Evolutionary conservation across 2,797 vertebrate species (phyloP), one percentile per base, ranked within the genome.

Genomic region (Brachyrhaphis roseni): DNA sequence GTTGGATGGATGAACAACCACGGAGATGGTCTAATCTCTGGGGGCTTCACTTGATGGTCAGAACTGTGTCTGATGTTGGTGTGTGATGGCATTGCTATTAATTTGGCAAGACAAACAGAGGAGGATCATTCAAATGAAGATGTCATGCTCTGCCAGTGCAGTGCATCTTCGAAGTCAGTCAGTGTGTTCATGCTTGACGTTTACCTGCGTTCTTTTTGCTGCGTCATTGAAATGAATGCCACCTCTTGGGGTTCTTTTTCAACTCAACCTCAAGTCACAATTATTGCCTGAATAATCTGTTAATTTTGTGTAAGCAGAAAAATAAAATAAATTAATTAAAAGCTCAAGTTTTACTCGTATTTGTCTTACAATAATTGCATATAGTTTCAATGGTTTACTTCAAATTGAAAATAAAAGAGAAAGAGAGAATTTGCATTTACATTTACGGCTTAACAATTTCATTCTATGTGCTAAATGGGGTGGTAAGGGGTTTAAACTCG

Each of bases 1-100:
- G 85, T 86, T 93, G 92, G 78, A 75, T 49, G 75, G 79, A 83
- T 55, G 18, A 70, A 57, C 68, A 74, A 75, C 46, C 55, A 20
- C 75, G 45, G 74, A 55, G 81, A 80, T 49, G 18, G 80, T 88
- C 91, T 66, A 43, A 70, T 70, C 66, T 91, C 91, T 84, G 84
- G 86, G 80, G 83, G 75, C 72, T 47, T 15, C 55, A 13, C 78
- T 78, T 20, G 31, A 72, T 80, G 86, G 87, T 89, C 81, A 7
- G 76, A 87, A 81, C 72, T 53, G 78, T 36, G 11, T 80, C 72
- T 88, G 82, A 89, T 88, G 81, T 83, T 74, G 78, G 87, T 85
- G 74, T 75, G 55, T 91, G 85, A 92, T 87, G 87, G 90, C 88
- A 86, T 91, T 89, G 89, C 77, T 82, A 75, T 79, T 91, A 88